These are phyloP conservation scores for Neuroscelio doddi DNA, from an alignment of 2,888 invertebrate species.

Conservation along the genomic window DNA sequence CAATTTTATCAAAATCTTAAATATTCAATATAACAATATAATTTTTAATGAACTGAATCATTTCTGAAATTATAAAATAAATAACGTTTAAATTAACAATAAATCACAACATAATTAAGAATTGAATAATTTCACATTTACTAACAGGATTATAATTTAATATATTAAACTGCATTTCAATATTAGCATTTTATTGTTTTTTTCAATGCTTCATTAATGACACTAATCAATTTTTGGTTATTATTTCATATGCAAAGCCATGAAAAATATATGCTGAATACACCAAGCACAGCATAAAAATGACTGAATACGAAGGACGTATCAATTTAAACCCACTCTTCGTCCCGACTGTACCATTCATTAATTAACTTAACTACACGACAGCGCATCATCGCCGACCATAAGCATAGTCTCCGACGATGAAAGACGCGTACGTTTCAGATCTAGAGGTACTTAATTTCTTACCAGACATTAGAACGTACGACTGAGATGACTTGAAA, in stretches of 20 bases:
- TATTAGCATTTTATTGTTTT: too few species aligned
- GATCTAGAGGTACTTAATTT: constrained; percentile 45
- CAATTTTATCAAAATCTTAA: too few species aligned
- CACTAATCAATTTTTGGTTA: background rate
- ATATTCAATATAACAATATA: too few species aligned
- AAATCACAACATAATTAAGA: too few species aligned
- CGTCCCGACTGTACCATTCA: constrained; percentile 69
- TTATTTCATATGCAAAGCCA: constrained; percentile 1
- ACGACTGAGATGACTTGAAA: constrained; percentile 19
- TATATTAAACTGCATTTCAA: too few species aligned
- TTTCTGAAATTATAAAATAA: too few species aligned
- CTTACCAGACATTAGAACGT: constrained; percentile 22
- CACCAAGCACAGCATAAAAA: constrained; percentile 58
- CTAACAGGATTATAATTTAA: too few species aligned
- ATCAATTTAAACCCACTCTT: constrained; percentile 70
- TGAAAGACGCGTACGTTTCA: constrained; percentile 57
- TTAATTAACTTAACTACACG: constrained; percentile 72
- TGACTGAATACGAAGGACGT: constrained; percentile 68
- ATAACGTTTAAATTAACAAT: too few species aligned
- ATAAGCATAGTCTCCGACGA: constrained; percentile 58
- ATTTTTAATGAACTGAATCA: too few species aligned
- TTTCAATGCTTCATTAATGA: too few species aligned
- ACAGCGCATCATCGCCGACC: constrained; percentile 64
- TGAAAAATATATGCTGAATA: constrained; percentile 26
- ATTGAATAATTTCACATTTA: too few species aligned